Evolutionary conservation across 1,140 invertebrate genomes (phyloP), one percentile per base, ranked within the genome.

Genomic region (Cherax destructor): DNA sequence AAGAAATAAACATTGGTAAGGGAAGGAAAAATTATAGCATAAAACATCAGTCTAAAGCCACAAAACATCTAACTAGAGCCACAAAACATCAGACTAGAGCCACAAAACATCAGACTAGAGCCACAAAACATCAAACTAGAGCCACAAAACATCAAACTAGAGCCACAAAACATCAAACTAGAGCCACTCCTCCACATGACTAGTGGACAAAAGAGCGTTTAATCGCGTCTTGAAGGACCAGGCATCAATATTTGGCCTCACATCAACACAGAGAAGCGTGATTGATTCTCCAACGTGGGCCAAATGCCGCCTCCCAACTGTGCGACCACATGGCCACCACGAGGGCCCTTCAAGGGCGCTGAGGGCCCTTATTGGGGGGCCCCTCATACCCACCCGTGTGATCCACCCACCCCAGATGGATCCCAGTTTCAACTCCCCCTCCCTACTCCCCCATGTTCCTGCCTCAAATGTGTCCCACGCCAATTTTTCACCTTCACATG

Each of bases 261-360:
- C 49, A 49, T 52, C 77, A 11, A 16, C 13, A 41, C 24, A 79
- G 41, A 11, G 77, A 79, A 49, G 41, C 49, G 41, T 79, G 41
- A 79, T 79, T 47, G 77, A 79, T 79, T 13, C 52, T 41, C 49
- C n/a, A 18, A 50, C 16, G 49, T 21, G n/a, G 47, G 49, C 77
- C 77, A 79, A 79, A 79, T 79, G 77, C 77, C 77, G 30, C 47
- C 77, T 79, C 61, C 77, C 77, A 79, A 79, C 77, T 79, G 77
- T 49, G 77, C 77, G 5, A 52, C 77, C 77, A 79, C 77, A 79
- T 79, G 77, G 77, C 52, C 47, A 21, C 41, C 77, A 41, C 4
- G 41, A 41, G 52, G 77, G 10, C 77, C 77, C 41, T 79, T 24
- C 16, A 79, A 3, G 47, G 52, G 77, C 47, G 41, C 24, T 49